Evolutionary conservation across 2,888 invertebrate genomes (phyloP), one percentile per base, ranked within the genome.

Genomic region (Lochmaea crataegi): DNA sequence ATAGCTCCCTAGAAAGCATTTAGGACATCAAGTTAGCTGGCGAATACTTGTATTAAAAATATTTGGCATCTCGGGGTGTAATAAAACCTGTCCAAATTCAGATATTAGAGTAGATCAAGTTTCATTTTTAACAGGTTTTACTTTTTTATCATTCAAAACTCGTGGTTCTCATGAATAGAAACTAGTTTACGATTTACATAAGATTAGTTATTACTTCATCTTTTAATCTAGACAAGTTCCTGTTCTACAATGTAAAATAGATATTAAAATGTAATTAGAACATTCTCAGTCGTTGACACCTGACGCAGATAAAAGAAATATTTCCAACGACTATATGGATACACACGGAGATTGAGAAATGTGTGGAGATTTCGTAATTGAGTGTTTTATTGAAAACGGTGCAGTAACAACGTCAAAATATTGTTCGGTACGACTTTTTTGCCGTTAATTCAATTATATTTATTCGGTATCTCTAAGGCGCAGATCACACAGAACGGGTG

Each of bases 251-350:
- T 60, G n/a, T 60, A 60, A 32, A 60, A 60, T 38, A 60, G 14
- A 38, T n/a, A 60, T 32, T 60, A 60, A 38, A 60, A 60, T 60
- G 60, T n/a, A 60, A 60, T 60, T 60, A 60, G 60, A 38, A 32
- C 38, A 60, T n/a, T 60, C 38, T 60, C 60, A 60, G 60, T 60
- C 60, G 38, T 60, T 60, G 60, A 60, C 60, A 60, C 38, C 60
- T 18, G 18, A 53, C 6, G 32, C 0, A 5, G 32, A 32, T 53
- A 9, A 18, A 53, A 53, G n/a, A 53, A 53, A 53, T 53, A 3
- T 53, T 10, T 53, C 48, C 41, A 2, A 10, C 41, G 41, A 45
- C 45, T 22, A 42, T 1, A 51, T 53, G 16, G 53, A 53, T 53
- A 53, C 9, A 53, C 53, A 18, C 18, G 16, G n/a, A 53, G 2